Evolutionary conservation across 2,797 vertebrate genomes (phyloP).

Genomic region (Sternarchorhynchus goeldii): DNA sequence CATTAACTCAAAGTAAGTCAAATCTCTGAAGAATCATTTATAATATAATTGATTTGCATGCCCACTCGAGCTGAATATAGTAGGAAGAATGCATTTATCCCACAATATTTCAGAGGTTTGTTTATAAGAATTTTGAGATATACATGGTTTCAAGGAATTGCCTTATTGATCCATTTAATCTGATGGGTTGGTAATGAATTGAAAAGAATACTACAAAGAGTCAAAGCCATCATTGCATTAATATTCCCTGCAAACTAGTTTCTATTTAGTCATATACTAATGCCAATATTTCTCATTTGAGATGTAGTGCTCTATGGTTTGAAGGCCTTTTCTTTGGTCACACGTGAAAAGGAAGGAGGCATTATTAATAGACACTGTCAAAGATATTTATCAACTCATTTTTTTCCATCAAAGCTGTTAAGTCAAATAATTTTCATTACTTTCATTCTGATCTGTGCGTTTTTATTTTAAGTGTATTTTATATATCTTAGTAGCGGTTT

Average conservation of each 20-base stretch:
- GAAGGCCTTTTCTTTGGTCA: neutral
- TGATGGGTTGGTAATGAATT: constrained; percentile 24
- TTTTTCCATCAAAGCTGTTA: constrained; percentile 64
- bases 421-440: constrained; percentile 59
- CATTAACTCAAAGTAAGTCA: constrained; percentile 54
- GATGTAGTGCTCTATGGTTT: neutral
- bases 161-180: neutral
- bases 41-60: constrained; percentile 41
- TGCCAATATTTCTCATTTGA: neutral
- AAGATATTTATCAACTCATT: constrained; percentile 62
- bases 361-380: constrained; percentile 60
- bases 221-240: constrained; percentile 8
- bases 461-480: constrained; percentile 38
- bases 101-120: neutral
- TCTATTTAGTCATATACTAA: constrained; percentile 6
- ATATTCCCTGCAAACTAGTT: constrained; percentile 1
- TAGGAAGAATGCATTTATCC: constrained; percentile 9
- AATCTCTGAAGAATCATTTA: constrained; percentile 53
- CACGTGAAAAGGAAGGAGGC: constrained; percentile 27
- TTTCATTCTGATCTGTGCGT: constrained; percentile 46
- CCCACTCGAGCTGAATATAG: constrained; percentile 27
- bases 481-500: constrained; percentile 51
- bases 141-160: neutral
- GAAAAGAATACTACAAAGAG: constrained; percentile 8
- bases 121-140: neutral